Percentiles rank a stretch among this genome's conserved stretches.
Conservation (phyloP, 2,113 vertebrate genomes). For the Choloepus hoffmanni region DNA sequence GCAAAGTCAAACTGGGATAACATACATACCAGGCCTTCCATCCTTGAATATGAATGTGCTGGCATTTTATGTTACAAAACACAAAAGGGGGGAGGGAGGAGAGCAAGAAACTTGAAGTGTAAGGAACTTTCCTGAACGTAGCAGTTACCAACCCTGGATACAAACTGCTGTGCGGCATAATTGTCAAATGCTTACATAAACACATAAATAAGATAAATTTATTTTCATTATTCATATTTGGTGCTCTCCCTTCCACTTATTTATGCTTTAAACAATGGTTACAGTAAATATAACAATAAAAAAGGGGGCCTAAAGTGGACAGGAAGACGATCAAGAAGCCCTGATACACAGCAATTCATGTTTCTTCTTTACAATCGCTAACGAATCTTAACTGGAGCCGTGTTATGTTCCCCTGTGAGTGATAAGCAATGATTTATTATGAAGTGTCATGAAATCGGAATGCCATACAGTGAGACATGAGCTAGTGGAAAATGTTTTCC, state of each 20-base stretch:
- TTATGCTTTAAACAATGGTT: conserved; percentile 87
- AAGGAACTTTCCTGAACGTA: conserved; percentile 58
- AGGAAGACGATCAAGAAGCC: conserved; percentile 85
- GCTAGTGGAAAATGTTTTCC: conserved; percentile 88
- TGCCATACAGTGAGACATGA: conserved; percentile 87
- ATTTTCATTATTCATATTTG: conserved; percentile 87
- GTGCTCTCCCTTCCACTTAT: conserved; percentile 84
- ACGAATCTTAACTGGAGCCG: conserved; percentile 89
- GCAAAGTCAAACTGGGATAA: not conserved
- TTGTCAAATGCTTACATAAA: conserved; percentile 85
- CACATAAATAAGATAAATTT: conserved; percentile 87
- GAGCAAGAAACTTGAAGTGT: not conserved
- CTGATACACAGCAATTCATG: conserved; percentile 86
- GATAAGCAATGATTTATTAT: conserved; percentile 90
- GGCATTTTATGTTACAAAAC: not conserved
- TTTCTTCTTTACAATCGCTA: conserved; percentile 88
- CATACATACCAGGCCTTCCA: conserved; percentile 56
- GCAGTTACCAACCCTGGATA: conserved; percentile 58
- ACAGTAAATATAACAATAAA: conserved; percentile 86
- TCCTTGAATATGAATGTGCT: conserved; percentile 1
- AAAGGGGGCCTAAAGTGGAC: conserved; percentile 83
- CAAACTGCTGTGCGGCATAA: conserved; percentile 78
- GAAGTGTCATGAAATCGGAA: conserved; percentile 88
- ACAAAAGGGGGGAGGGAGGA: rapidly evolving
- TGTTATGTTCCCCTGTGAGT: conserved; percentile 88